Evolutionary conservation across 2,888 invertebrate genomes (phyloP).

Genomic region (Eulithis testata): DNA sequence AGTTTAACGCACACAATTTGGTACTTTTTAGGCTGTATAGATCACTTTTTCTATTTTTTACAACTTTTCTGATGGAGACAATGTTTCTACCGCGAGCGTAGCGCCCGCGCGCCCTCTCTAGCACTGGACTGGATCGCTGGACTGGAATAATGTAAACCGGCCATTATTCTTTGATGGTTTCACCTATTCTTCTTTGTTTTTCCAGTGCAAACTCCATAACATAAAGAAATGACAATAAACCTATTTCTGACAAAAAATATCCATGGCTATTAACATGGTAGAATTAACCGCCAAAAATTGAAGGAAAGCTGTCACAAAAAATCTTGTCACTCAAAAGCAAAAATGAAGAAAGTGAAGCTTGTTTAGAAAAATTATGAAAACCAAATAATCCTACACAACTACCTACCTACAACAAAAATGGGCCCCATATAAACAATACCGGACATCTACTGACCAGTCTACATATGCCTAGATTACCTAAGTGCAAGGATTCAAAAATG

Average conservation of each 20-base stretch:
- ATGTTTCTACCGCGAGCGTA: no score
- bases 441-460: not conserved
- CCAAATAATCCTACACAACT: not conserved
- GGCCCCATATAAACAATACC: not conserved
- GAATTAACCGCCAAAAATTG: conserved; percentile 13
- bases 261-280: no score
- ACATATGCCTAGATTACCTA: not conserved
- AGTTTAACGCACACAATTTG: no score
- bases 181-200: conserved; percentile 15
- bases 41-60: no score
- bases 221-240: conserved; percentile 24
- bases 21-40: no score
- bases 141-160: no score
- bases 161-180: no score
- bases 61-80: no score
- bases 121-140: no score
- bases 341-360: conserved; percentile 13
- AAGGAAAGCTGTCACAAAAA: conserved; percentile 1
- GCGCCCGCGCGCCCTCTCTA: no score
- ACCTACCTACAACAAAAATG: not conserved
- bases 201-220: conserved; percentile 56
- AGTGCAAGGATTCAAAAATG: conserved; percentile 43
- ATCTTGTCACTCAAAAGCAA: conserved; percentile 13
- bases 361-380: not conserved
- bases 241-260: conserved; percentile 15